phyloP scores from a whole-genome alignment of 2,888 invertebrate genomes.

The Drepanosiphum platanoidis region DNA sequence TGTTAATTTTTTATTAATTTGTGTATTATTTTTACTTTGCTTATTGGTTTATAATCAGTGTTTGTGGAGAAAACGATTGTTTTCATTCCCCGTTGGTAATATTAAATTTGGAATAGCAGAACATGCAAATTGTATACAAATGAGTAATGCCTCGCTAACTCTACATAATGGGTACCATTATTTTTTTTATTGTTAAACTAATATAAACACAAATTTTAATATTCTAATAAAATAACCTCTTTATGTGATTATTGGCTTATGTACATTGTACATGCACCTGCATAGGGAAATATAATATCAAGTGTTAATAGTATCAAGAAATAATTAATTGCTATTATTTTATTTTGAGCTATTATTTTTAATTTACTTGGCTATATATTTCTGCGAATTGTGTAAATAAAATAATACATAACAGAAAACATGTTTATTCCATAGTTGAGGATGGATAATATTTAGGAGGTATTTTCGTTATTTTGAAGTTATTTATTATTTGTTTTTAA shows the following conservation, averaged over 20 bases:
- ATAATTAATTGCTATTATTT: background rate
- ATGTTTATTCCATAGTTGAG: background rate
- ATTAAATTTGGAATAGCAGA: slow-evolving; percentile 19
- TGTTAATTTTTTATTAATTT: slow-evolving; percentile 20
- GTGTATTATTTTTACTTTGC: background rate
- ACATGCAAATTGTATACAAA: slow-evolving; percentile 12
- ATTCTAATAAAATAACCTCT: too few species aligned
- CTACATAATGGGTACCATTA: background rate
- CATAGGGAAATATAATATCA: background rate
- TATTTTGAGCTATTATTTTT: background rate
- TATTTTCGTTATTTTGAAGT: background rate
- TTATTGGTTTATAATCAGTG: slow-evolving; percentile 17
- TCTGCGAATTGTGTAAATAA: background rate
- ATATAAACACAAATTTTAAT: background rate
- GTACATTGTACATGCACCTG: background rate
- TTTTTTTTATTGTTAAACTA: background rate
- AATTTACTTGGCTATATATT: background rate
- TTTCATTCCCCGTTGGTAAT: slow-evolving; percentile 23
- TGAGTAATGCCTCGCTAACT: slow-evolving; percentile 13
- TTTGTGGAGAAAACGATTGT: background rate
- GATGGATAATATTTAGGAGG: background rate
- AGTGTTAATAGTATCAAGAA: background rate
- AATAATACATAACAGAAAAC: background rate
- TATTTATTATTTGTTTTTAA: background rate
- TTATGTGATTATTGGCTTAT: background rate